Percentiles rank a stretch among this genome's conserved stretches.
Evolutionary conservation across 2,113 vertebrate species (phyloP).

Genomic region (Apteryx owenii): DNA sequence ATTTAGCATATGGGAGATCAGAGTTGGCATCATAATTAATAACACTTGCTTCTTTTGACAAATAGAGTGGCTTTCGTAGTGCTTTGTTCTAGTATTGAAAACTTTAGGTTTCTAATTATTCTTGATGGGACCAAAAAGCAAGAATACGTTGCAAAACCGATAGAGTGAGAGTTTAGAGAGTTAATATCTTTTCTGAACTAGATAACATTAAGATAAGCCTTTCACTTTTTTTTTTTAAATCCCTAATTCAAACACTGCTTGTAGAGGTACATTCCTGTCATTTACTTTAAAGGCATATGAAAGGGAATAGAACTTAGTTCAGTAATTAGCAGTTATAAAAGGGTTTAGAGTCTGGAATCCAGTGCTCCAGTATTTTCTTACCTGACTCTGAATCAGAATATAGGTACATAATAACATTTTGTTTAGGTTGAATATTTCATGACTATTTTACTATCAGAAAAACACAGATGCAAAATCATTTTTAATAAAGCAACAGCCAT

Average conservation of each 20-base stretch:
- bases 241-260: neutral
- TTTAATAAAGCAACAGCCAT: neutral
- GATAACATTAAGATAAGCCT: neutral
- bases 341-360: neutral
- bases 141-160: neutral
- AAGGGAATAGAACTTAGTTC: neutral
- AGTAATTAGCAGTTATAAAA: neutral
- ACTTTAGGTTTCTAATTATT: neutral
- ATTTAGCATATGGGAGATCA: neutral
- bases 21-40: neutral
- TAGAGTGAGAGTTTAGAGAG: neutral
- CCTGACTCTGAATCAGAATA: neutral
- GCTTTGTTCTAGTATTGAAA: neutral
- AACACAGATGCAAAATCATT: neutral
- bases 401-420: neutral
- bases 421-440: neutral
- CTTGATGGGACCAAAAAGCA: neutral
- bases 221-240: neutral
- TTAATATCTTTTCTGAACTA: neutral
- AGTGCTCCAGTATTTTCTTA: neutral
- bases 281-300: neutral
- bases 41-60: neutral
- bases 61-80: neutral
- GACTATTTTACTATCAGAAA: neutral
- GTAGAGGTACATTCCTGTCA: neutral